Evolutionary conservation across 1,140 invertebrate species (phyloP).

Genomic region (Drosophila repletoides): DNA sequence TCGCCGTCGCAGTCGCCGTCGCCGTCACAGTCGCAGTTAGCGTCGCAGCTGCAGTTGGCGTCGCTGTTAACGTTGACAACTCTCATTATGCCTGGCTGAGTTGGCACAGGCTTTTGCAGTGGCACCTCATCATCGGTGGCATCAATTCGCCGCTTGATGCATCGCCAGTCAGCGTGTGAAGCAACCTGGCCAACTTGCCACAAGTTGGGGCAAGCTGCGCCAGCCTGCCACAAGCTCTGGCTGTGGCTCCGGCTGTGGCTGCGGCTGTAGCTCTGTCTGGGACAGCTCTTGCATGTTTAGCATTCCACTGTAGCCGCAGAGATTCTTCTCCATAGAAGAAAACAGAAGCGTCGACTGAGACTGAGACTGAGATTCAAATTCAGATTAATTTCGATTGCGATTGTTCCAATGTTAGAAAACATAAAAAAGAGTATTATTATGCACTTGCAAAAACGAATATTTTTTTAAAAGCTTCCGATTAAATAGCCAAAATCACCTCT

Average conservation of each 20-base stretch:
- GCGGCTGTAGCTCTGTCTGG: constrained; percentile 1
- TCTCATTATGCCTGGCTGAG: constrained; percentile 55
- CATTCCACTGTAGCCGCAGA: constrained; percentile 40
- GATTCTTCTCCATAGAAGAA: not conserved
- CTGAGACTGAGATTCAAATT: constrained; percentile 11
- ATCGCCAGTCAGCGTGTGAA: constrained; percentile 71
- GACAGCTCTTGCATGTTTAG: constrained; percentile 48
- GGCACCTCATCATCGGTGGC: constrained; percentile 72
- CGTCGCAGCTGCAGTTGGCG: constrained; percentile 20
- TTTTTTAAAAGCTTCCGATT: no score
- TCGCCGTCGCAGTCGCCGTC: constrained; percentile 9
- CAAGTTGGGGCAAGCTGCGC: not conserved
- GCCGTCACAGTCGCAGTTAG: not conserved
- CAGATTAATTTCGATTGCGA: constrained; percentile 33
- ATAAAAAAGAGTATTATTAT: no score
- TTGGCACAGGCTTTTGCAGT: not conserved
- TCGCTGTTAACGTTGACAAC: constrained; percentile 24
- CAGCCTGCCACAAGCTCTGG: constrained; percentile 2
- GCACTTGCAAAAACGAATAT: no score
- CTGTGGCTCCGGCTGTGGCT: no score
- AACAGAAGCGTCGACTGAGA: not conserved
- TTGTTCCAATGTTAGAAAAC: constrained; percentile 21
- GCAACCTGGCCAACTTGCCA: constrained; percentile 26
- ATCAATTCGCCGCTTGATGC: constrained; percentile 68
- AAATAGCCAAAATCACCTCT: no score